Evolutionary conservation across 2,888 invertebrate genomes (phyloP).

Genomic region (Philereme transversata): DNA sequence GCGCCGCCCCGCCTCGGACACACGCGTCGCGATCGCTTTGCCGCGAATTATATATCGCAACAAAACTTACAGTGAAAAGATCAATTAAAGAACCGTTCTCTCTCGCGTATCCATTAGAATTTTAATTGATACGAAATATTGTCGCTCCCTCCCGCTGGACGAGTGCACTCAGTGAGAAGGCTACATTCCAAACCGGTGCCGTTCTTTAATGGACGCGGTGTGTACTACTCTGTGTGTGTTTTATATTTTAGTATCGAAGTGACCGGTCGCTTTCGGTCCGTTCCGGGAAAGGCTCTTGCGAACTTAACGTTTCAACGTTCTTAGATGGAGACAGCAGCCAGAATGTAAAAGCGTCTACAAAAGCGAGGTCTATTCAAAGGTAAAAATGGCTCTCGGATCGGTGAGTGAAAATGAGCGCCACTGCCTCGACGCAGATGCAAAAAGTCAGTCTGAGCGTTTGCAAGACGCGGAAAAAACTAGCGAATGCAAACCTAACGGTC

Average conservation of each 20-base stretch:
- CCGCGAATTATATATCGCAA: constrained; percentile 36
- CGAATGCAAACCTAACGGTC: constrained; percentile 67
- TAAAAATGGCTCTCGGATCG: constrained; percentile 76
- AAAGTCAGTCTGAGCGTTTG: constrained; percentile 66
- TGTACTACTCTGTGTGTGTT: constrained; percentile 73
- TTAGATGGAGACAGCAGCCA: constrained; percentile 43
- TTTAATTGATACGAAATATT: constrained; percentile 46
- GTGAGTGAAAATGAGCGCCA: constrained; percentile 76
- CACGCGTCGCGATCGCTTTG: constrained; percentile 51
- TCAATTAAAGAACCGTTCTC: constrained; percentile 44
- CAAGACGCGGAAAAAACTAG: constrained; percentile 67
- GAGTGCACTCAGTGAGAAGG: constrained; percentile 76
- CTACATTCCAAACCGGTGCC: constrained; percentile 82
- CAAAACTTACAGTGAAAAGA: constrained; percentile 52
- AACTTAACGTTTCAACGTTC: constrained; percentile 38
- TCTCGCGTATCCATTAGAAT: constrained; percentile 47
- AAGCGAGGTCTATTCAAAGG: constrained; percentile 44
- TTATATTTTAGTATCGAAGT: constrained; percentile 61
- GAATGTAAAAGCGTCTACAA: constrained; percentile 53
- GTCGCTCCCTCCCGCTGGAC: constrained; percentile 56
- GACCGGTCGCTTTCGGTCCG: constrained; percentile 56
- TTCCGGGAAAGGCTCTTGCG: constrained; percentile 46
- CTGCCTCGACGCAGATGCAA: constrained; percentile 66
- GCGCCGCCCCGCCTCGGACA: constrained; percentile 53
- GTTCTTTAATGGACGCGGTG: constrained; percentile 79